A percentile compares a stretch with the other conserved stretches of the same genome.
Evolutionary conservation across 2,888 invertebrate species (phyloP).

Genomic region (Germaria angustata): DNA sequence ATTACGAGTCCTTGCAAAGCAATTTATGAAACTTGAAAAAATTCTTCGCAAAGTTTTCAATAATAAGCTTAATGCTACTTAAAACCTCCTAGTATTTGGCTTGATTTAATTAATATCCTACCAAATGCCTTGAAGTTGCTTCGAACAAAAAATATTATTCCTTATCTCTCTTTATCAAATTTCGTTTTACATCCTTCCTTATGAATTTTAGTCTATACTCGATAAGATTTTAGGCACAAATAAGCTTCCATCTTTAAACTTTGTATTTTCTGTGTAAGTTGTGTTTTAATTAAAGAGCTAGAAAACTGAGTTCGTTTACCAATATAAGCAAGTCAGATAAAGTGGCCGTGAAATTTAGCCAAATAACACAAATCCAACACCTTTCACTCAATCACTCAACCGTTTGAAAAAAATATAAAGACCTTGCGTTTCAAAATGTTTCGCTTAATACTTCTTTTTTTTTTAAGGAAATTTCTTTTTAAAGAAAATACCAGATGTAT

Average conservation of each 20-base stretch:
- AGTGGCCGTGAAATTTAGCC: constrained; percentile 1
- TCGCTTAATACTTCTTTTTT: too few relatives aligned
- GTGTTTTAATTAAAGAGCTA: constrained; percentile 23
- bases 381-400: background rate
- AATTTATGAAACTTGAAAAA: too few relatives aligned
- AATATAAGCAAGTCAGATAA: background rate
- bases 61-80: too few relatives aligned
- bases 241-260: constrained; percentile 2
- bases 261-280: background rate
- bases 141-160: too few relatives aligned
- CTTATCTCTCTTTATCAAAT: too few relatives aligned
- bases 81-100: too few relatives aligned
- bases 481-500: constrained; percentile 43
- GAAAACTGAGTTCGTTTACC: background rate
- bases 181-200: background rate
- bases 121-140: too few relatives aligned
- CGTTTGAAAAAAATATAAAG: background rate
- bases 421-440: too few relatives aligned
- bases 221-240: background rate
- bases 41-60: too few relatives aligned
- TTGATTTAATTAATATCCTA: too few relatives aligned
- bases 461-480: background rate
- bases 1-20: too few relatives aligned
- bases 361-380: constrained; percentile 2
- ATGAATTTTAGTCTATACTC: background rate